Evolutionary conservation across 2,113 vertebrate genomes (phyloP).

Genomic region (Potamarius usumacintae): DNA sequence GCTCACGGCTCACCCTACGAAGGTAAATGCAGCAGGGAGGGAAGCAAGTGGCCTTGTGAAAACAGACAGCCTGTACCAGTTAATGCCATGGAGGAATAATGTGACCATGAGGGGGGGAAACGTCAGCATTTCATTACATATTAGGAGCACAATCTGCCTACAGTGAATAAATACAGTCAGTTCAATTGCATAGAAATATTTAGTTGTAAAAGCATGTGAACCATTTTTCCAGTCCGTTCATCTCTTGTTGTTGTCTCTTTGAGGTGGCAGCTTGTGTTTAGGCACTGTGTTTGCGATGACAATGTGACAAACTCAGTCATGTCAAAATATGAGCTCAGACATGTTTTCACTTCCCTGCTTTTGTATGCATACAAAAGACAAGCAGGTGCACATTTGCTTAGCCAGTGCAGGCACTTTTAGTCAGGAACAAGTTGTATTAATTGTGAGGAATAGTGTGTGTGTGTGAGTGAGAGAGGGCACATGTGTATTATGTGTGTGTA

Average conservation of each 20-base stretch:
- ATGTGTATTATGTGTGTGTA: background rate
- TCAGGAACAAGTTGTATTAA: slow-evolving; percentile 17
- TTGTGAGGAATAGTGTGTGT: slow-evolving; percentile 15
- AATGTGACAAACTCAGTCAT: slow-evolving; percentile 7
- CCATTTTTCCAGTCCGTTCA: slow-evolving; percentile 3
- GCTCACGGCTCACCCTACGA: slow-evolving; percentile 70
- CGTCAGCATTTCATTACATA: slow-evolving; percentile 11
- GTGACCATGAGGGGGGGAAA: slow-evolving; percentile 22
- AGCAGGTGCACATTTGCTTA: slow-evolving; percentile 38
- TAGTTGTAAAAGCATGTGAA: slow-evolving; percentile 5
- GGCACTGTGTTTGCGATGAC: background rate
- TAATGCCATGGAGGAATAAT: slow-evolving; percentile 31
- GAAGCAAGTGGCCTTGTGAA: slow-evolving; percentile 51
- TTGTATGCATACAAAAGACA: slow-evolving; percentile 9
- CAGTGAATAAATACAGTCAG: background rate
- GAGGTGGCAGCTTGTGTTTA: slow-evolving; percentile 32
- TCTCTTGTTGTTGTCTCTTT: slow-evolving; percentile 28
- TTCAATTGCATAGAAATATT: slow-evolving; percentile 23
- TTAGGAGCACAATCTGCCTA: slow-evolving; percentile 8
- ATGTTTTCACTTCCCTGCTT: slow-evolving; percentile 17
- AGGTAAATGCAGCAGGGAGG: slow-evolving; percentile 65
- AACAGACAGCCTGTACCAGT: slow-evolving; percentile 22
- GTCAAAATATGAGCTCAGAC: slow-evolving; percentile 23
- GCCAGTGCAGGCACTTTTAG: slow-evolving; percentile 1
- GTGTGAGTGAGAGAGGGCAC: background rate